Evolutionary conservation across 2,113 vertebrate species (phyloP), one percentile per base, ranked within the genome.

Genomic region (Symphodus melops): DNA sequence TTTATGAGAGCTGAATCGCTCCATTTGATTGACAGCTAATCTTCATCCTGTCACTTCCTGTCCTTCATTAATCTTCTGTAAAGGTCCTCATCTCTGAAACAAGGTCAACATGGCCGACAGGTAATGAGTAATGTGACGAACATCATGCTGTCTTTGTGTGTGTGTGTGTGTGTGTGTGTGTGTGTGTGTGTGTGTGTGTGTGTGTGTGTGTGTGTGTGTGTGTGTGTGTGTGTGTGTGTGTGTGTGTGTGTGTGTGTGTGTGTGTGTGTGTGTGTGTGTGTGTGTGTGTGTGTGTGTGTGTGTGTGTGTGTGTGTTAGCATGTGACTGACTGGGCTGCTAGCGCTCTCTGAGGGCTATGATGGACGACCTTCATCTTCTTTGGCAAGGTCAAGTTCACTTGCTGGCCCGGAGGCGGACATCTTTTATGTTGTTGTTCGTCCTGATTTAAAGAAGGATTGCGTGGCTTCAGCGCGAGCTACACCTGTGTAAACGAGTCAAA

Each of bases 101-200:
- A 42, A 81, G 80, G 63, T 72, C 70, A 77, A 41, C 65, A 16
- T 49, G 68, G 75, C 75, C 65, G 78, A 75, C 48, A 61, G 81
- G 33, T 61, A 53, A 44, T 9, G 12, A 56, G 48, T 1, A 41
- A 69, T 52, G 72, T 69, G 59, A 73, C 54, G 6, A 68, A 65
- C 76, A 48, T 20, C 52, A 19, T 33, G 36, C 14, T 12, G 33
- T 9, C n/a, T 39, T 2, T 9, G 0, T 49, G 0, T 41, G 58
- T 46, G 5, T 44, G 1, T 61, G 54, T 65, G 63, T 53, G 0
- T 37, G 0, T 37, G 57, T 42, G 5, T 48, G 1, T 59, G 52
- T 11, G 23, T 9, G 33, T 46, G 8, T 8, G 0, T 36, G 1
- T 4, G 25, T 4, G 25, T 4, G 25, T 4, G 25, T 28, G 58